These are phyloP conservation scores for Polypedilum pembai DNA, from an alignment of 1,140 invertebrate species.

Conservation along the genomic window DNA sequence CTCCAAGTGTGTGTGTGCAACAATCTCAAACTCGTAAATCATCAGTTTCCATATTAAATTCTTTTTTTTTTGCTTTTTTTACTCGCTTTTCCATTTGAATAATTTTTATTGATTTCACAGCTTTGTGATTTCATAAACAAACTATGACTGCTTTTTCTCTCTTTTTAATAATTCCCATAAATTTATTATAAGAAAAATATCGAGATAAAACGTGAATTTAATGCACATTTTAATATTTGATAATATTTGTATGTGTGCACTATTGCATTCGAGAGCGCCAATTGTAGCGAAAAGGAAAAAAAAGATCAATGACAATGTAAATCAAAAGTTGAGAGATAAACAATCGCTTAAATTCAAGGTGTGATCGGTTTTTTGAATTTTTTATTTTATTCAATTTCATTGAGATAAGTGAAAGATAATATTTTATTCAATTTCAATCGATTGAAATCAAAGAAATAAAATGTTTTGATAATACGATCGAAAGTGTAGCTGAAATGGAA, in stretches of 20 bases:
- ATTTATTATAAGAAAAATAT: not conserved
- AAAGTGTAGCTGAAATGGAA: no score
- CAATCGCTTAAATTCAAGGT: no score
- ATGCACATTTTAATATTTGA: no score
- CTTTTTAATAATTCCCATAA: not conserved
- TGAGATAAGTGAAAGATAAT: no score
- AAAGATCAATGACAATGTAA: conserved; percentile 12
- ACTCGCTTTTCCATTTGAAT: conserved; percentile 6
- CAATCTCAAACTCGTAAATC: conserved; percentile 9
- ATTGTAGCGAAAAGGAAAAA: not conserved
- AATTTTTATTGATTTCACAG: conserved; percentile 19
- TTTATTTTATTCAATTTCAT: no score
- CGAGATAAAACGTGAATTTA: no score
- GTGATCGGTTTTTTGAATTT: no score
- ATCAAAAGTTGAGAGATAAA: not conserved
- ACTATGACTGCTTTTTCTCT: not conserved
- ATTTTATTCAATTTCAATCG: no score
- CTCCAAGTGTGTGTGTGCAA: not conserved
- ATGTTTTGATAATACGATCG: no score
- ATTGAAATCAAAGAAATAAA: no score
- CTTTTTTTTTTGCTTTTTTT: not conserved
- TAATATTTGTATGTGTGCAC: no score
- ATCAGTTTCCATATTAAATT: conserved; percentile 6
- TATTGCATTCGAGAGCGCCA: not conserved
- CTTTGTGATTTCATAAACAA: conserved; percentile 3